Conservation (phyloP, 35 echinoderm and acorn worm genomes). For the Lytechinus variegatus region DNA sequence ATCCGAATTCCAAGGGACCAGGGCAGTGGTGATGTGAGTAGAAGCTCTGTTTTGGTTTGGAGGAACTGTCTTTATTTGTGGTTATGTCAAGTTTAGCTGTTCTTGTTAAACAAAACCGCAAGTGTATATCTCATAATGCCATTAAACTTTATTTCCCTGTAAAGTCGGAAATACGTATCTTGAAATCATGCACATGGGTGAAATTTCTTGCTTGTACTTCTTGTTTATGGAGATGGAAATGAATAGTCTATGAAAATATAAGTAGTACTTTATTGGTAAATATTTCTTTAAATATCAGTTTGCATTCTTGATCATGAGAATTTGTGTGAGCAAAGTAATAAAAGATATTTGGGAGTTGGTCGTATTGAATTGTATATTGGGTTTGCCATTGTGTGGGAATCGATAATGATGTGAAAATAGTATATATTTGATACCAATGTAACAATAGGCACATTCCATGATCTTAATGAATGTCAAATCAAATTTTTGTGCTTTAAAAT, state of each 20-base stretch:
- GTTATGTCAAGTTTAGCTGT: not conserved
- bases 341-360: too few relatives aligned
- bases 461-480: not conserved
- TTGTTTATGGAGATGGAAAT: not conserved
- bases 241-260: not conserved
- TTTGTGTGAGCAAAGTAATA: not conserved
- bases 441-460: not conserved
- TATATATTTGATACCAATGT: not conserved
- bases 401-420: not conserved
- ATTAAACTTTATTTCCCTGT: not conserved
- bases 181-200: not conserved
- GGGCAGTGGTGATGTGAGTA: not conserved
- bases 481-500: not conserved
- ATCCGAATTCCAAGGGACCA: not conserved
- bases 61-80: not conserved
- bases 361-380: not conserved
- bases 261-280: not conserved
- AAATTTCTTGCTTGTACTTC: not conserved
- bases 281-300: not conserved
- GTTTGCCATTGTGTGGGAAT: not conserved
- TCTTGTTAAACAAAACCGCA: not conserved
- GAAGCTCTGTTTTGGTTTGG: not conserved
- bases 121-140: not conserved
- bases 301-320: not conserved
- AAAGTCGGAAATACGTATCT: not conserved